A percentile compares a stretch with the other conserved stretches of the same genome.
phyloP scores from a whole-genome alignment of 2,797 vertebrate genomes.

The Hypotaenidia okinawae region DNA sequence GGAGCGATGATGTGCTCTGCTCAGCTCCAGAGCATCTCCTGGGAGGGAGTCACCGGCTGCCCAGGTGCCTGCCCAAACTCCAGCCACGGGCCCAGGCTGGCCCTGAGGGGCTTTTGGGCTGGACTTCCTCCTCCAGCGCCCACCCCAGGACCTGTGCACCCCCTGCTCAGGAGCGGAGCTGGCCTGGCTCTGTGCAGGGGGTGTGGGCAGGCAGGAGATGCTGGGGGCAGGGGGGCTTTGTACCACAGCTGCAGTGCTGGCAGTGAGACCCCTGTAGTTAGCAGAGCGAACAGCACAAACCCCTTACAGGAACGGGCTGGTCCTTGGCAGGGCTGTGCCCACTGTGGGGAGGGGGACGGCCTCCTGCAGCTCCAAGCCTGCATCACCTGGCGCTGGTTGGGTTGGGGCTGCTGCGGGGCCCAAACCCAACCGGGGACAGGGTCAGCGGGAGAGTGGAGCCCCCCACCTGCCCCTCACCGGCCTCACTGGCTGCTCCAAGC shows the following conservation, averaged over 20 bases:
- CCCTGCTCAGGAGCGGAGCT: neutral
- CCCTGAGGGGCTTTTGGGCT: neutral
- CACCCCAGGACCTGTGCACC: neutral
- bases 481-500: neutral
- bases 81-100: neutral
- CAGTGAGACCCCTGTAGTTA: neutral
- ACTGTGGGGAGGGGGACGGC: neutral
- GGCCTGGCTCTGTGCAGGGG: rapidly evolving
- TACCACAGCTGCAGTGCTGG: neutral
- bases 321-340: neutral
- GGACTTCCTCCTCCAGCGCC: neutral
- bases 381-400: neutral
- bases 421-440: neutral
- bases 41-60: neutral
- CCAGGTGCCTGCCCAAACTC: neutral
- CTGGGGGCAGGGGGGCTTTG: rapidly evolving
- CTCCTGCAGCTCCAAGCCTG: neutral
- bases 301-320: neutral
- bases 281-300: neutral
- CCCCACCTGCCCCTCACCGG: neutral
- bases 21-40: neutral
- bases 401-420: neutral
- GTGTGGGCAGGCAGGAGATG: neutral
- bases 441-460: neutral
- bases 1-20: neutral